Base-by-base conservation (phyloP, 2,113 vertebrate species). In the Charadrius vociferus region DNA sequence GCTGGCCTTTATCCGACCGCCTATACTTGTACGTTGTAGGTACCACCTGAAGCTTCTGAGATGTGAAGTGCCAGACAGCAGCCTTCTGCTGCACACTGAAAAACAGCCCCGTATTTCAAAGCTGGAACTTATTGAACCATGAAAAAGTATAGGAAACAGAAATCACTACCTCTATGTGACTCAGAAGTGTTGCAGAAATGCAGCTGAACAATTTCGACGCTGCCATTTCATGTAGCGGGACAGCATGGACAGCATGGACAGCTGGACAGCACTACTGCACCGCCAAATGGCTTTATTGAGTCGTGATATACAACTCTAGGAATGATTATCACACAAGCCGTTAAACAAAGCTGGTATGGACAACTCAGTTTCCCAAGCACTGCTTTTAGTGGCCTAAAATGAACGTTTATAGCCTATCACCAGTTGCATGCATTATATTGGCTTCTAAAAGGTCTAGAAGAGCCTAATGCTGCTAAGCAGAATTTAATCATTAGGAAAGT, bases 401-500 rank as follows among this genome's bases (percentile, higher is more conserved):
- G 16, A 59, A 75, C 62, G 49, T 80, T 95, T 95, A 62, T 32
- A 72, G n/a, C 36, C 68, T 58, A 56, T 72, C 80, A 73, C 53
- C 45, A 49, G 41, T 72, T 89, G 32, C 50, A 58, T 93, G 80
- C 16, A 30, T 93, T 89, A 68, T 58, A 72, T 34, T 62, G 45
- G 23, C n/a, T 88, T 94, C 91, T 89, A 73, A 66, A 93, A 80
- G 14, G 19, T 94, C 94, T 89, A 63, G 70, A 88, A 87, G 72
- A 79, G 18, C 34, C 62, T 85, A 80, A 59, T 85, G 65, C 29
- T 80, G 39, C 73, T 87, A 91, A 89, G 66, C 22, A 89, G 86
- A 93, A 91, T 77, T 96, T 82, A 91, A 95, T 97, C 91, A 95
- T 91, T 94, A 95, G 78, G 78, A 96, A 97, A 96, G 62, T 91